phyloP scores from a whole-genome alignment of 2,888 invertebrate genomes.

The Tupiocoris notatus region DNA sequence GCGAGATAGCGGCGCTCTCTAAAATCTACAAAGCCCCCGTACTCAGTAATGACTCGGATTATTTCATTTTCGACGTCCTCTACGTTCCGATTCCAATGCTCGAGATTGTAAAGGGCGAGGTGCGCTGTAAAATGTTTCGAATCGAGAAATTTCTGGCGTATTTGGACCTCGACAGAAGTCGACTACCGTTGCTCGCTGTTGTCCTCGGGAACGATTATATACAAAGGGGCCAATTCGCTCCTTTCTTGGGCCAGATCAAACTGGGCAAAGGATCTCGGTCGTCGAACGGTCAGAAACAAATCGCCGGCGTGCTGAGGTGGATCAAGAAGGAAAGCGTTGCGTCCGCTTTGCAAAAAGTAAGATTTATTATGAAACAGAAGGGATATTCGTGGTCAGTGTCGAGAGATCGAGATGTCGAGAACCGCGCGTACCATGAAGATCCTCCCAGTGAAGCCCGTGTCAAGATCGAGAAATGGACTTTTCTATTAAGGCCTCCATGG shows the following conservation, averaged over 20 bases:
- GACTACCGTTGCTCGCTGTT: constrained; percentile 77
- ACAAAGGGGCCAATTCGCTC: constrained; percentile 63
- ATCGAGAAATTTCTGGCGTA: constrained; percentile 66
- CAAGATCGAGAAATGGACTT: no score
- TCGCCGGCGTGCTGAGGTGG: constrained; percentile 74
- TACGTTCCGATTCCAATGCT: constrained; percentile 77
- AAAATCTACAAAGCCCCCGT: constrained; percentile 75
- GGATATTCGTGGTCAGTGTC: no score
- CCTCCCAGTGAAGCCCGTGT: no score
- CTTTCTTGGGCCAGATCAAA: constrained; percentile 68
- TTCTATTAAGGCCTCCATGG: no score
- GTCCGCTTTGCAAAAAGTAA: constrained; percentile 63
- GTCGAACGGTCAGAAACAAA: constrained; percentile 64
- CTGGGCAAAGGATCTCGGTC: constrained; percentile 60
- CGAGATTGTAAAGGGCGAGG: constrained; percentile 55
- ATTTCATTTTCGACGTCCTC: constrained; percentile 79
- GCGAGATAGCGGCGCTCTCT: constrained; percentile 79
- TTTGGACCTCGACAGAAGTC: constrained; percentile 64
- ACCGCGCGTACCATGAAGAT: no score
- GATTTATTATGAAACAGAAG: no score
- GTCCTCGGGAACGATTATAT: constrained; percentile 90
- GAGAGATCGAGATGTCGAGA: no score
- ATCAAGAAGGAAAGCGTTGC: constrained; percentile 68
- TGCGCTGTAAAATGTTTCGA: constrained; percentile 71
- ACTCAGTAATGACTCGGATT: constrained; percentile 91